phyloP scores from a whole-genome alignment of 2,888 invertebrate species.

The Chymomyza fuscimana region DNA sequence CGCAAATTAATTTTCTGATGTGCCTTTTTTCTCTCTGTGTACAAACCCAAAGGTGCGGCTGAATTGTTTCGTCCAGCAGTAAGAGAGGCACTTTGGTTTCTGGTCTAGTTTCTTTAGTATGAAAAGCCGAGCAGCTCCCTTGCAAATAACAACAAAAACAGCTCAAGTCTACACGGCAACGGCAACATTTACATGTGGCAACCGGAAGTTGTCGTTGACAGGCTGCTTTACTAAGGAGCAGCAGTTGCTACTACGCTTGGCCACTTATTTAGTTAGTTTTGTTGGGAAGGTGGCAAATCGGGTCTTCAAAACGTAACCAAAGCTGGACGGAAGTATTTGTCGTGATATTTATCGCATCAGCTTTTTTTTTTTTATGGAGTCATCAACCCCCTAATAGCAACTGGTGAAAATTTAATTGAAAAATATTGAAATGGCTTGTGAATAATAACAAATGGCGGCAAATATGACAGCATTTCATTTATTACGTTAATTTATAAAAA shows the following conservation, averaged over 20 bases:
- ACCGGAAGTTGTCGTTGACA: constrained; percentile 49
- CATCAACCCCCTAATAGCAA: constrained; percentile 44
- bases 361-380: constrained; percentile 47
- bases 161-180: not conserved
- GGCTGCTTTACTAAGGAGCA: not conserved
- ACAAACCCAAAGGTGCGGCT: constrained; percentile 19
- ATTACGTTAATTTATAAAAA: too few relatives aligned
- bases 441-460: not conserved
- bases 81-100: not conserved
- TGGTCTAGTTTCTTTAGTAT: constrained; percentile 1
- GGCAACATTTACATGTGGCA: constrained; percentile 52
- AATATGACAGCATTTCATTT: not conserved
- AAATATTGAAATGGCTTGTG: constrained; percentile 18
- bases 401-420: constrained; percentile 72
- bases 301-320: not conserved
- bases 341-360: constrained; percentile 66
- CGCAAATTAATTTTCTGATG: too few relatives aligned
- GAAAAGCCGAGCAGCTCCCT: not conserved
- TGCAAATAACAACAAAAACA: not conserved
- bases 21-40: too few relatives aligned
- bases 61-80: not conserved
- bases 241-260: not conserved
- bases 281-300: not conserved
- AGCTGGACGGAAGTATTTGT: constrained; percentile 62
- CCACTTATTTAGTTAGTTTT: not conserved